Evolutionary conservation across 2,113 vertebrate species (phyloP).

Genomic region (Atherinomorus stipes): DNA sequence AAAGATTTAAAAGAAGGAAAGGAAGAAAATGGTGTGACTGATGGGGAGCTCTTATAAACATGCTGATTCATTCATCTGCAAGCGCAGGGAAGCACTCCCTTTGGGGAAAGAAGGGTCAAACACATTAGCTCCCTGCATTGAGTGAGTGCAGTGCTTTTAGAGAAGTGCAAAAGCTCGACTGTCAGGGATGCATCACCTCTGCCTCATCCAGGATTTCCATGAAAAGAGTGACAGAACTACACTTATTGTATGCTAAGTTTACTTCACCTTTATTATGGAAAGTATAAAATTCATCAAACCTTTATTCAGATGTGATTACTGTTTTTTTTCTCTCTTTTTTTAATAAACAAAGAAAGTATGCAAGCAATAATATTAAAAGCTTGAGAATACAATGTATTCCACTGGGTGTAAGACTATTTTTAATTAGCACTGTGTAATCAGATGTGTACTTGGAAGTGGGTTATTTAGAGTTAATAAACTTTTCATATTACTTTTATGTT

Average conservation of each 20-base stretch:
- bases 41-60: constrained; percentile 72
- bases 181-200: constrained; percentile 49
- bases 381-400: constrained; percentile 24
- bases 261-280: constrained; percentile 26
- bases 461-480: constrained; percentile 80
- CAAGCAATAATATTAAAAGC: constrained; percentile 27
- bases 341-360: constrained; percentile 21
- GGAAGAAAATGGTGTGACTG: constrained; percentile 54
- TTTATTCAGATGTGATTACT: neutral
- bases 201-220: constrained; percentile 18
- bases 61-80: constrained; percentile 71
- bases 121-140: constrained; percentile 70
- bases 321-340: neutral
- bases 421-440: constrained; percentile 60
- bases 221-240: constrained; percentile 32
- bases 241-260: constrained; percentile 15
- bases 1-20: constrained; percentile 32
- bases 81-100: constrained; percentile 59
- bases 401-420: constrained; percentile 38
- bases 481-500: constrained; percentile 81
- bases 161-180: constrained; percentile 40
- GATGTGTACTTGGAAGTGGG: constrained; percentile 43
- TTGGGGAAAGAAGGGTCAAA: constrained; percentile 75
- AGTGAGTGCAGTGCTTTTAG: constrained; percentile 52
- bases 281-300: constrained; percentile 10